Conservation (phyloP, 1,140 invertebrate genomes). For the Temnothorax curvispinosus region DNA sequence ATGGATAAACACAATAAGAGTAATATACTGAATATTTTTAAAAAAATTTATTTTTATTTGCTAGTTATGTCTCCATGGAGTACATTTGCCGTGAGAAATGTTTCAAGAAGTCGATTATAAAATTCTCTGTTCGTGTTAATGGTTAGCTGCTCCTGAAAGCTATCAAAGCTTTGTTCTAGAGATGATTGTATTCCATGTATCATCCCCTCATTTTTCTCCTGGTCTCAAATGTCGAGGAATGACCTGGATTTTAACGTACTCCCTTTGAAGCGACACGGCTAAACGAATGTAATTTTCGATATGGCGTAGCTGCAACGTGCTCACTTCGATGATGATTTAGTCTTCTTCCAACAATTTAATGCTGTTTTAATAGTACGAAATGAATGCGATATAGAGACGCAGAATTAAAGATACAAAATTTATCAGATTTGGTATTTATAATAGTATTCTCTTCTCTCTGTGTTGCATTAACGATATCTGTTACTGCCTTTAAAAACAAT, state of each 20-base stretch:
- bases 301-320: conserved; percentile 17
- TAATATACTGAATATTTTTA: background rate
- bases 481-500: background rate
- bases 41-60: conserved; percentile 6
- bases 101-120: background rate
- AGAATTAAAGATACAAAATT: conserved; percentile 6
- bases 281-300: conserved; percentile 75
- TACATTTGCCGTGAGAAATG: background rate
- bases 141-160: conserved; percentile 8
- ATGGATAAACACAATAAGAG: background rate
- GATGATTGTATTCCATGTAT: conserved; percentile 53
- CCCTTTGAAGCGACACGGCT: conserved; percentile 68
- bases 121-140: conserved; percentile 32
- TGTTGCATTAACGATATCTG: background rate
- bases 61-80: background rate
- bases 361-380: background rate
- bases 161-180: background rate
- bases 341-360: background rate
- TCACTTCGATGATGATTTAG: conserved; percentile 63
- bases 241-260: conserved; percentile 69
- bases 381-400: background rate
- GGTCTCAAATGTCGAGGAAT: conserved; percentile 39
- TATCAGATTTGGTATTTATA: conserved; percentile 4
- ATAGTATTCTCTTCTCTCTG: background rate
- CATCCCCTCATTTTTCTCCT: conserved; percentile 43